Evolutionary conservation across 2,113 vertebrate species (phyloP).

Genomic region (Sebastes fasciatus): DNA sequence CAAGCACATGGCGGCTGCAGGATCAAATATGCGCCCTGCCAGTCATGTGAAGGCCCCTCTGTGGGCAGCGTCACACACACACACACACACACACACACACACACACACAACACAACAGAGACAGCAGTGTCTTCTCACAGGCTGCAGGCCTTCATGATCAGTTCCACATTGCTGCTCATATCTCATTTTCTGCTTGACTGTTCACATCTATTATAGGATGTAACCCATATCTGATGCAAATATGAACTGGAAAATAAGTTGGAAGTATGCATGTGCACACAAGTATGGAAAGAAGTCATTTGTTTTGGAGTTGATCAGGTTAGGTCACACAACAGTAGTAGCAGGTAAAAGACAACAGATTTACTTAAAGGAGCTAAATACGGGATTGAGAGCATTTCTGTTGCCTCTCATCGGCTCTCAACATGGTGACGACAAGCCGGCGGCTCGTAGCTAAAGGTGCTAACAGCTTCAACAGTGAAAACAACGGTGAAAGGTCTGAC

Average conservation of each 20-base stretch:
- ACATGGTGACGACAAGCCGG: too few relatives aligned
- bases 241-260: not conserved
- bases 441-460: too few relatives aligned
- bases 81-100: conserved; percentile 5
- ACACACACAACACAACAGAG: conserved; percentile 17
- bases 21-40: conserved; percentile 6
- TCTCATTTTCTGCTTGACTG: conserved; percentile 36
- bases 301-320: not conserved
- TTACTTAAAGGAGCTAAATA: not conserved
- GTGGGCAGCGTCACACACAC: not conserved
- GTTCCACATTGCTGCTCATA: conserved; percentile 29
- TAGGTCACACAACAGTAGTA: not conserved
- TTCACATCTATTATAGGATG: conserved; percentile 7
- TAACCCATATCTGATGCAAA: conserved; percentile 19
- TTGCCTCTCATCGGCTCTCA: too few relatives aligned
- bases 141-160: conserved; percentile 27
- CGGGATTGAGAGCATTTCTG: too few relatives aligned
- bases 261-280: not conserved
- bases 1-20: not conserved
- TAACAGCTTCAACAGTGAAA: too few relatives aligned
- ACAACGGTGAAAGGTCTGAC: too few relatives aligned
- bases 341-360: not conserved
- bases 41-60: conserved; percentile 6
- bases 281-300: conserved; percentile 4
- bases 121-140: conserved; percentile 12